Evolutionary conservation across 1,140 invertebrate genomes (phyloP).

Genomic region (Pogonus chalceus): DNA sequence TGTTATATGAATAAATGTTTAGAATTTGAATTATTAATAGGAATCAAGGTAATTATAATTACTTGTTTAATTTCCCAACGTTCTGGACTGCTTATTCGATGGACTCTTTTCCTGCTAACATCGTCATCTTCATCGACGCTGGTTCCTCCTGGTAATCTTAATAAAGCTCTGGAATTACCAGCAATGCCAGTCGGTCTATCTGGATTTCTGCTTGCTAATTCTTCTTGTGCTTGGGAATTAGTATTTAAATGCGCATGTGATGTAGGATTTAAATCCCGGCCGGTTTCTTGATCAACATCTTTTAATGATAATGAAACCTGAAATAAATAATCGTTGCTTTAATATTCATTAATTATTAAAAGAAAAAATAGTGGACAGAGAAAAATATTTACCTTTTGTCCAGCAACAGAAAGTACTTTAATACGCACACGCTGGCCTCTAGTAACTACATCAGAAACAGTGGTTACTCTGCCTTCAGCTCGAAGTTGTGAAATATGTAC

Average conservation of each 20-base stretch:
- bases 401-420: constrained; percentile 82
- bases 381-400: too few relatives aligned
- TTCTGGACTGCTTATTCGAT: constrained; percentile 92
- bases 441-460: constrained; percentile 87
- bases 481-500: constrained; percentile 95
- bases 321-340: too few relatives aligned
- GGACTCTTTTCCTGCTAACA: constrained; percentile 68
- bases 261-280: constrained; percentile 87
- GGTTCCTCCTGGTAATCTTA: constrained; percentile 55
- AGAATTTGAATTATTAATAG: not conserved
- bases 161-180: constrained; percentile 44
- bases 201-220: constrained; percentile 70
- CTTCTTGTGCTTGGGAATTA: constrained; percentile 44
- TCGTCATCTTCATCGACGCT: constrained; percentile 53
- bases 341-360: too few relatives aligned
- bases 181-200: constrained; percentile 54
- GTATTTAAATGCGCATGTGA: constrained; percentile 43
- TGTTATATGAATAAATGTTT: constrained; percentile 10
- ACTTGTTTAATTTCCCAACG: constrained; percentile 77
- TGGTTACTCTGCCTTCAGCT: constrained; percentile 86
- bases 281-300: constrained; percentile 93
- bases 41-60: not conserved
- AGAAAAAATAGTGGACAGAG: too few relatives aligned
- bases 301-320: constrained; percentile 97
- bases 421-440: constrained; percentile 88